These are phyloP conservation scores for Tympanoctomys barrerae DNA, from an alignment of 2,797 vertebrate genomes.

Conservation along the genomic window DNA sequence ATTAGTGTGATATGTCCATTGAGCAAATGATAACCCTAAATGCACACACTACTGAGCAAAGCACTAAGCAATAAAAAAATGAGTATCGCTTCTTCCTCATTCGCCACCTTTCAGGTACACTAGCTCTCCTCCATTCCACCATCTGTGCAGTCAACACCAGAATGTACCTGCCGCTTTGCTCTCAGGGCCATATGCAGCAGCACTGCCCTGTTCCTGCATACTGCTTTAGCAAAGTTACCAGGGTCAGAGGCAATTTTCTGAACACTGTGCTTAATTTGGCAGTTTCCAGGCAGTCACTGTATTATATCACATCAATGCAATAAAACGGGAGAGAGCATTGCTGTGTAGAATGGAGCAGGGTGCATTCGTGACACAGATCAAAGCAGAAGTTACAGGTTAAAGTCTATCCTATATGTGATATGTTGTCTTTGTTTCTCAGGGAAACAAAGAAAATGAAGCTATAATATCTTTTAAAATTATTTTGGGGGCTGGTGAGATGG, in stretches of 20 bases:
- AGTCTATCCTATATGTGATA: background rate
- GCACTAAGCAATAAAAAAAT: background rate
- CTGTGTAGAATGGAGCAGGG: background rate
- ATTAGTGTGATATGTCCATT: background rate
- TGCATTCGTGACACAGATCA: background rate
- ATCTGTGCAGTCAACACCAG: background rate
- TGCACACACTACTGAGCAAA: background rate
- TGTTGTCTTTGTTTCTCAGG: background rate
- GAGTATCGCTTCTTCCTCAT: background rate
- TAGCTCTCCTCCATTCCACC: background rate
- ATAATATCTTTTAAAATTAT: background rate
- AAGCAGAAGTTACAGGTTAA: background rate
- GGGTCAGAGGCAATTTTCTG: background rate
- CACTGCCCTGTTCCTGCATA: background rate
- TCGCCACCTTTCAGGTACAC: background rate
- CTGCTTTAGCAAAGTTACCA: background rate
- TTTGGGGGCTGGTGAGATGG: too few species aligned
- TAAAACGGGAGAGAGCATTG: background rate
- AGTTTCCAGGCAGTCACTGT: background rate
- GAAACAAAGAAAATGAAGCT: background rate
- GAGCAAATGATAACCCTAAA: background rate
- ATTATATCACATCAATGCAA: background rate
- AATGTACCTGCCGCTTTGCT: background rate
- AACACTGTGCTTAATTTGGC: background rate
- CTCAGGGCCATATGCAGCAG: background rate